Percentiles rank a stretch among this genome's conserved stretches.
Conservation (phyloP, 1,140 invertebrate genomes). For the Polypedilum pembai region DNA sequence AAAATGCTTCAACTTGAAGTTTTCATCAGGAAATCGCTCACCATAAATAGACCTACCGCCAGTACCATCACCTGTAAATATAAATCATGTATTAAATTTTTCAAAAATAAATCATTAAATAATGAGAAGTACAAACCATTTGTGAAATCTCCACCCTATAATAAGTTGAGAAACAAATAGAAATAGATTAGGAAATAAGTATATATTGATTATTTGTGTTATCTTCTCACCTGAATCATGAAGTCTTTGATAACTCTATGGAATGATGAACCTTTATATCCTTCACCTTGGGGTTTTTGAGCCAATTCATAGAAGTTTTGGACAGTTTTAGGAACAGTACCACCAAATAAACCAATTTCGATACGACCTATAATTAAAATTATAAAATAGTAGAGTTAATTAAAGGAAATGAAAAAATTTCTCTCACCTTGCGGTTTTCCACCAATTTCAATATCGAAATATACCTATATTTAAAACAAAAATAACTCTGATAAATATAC, state of each 20-base stretch:
- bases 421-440: conserved; percentile 57
- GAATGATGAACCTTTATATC: conserved; percentile 81
- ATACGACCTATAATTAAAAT: conserved; percentile 47
- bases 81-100: too few relatives aligned
- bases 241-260: conserved; percentile 90
- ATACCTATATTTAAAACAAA: conserved; percentile 60
- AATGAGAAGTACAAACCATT: too few relatives aligned
- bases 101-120: too few relatives aligned
- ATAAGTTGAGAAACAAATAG: background rate
- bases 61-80: background rate
- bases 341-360: conserved; percentile 89
- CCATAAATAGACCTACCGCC: conserved; percentile 87
- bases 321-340: conserved; percentile 91
- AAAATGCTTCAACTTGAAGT: conserved; percentile 96
- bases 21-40: conserved; percentile 88
- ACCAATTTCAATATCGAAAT: conserved; percentile 87
- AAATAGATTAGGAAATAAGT: background rate
- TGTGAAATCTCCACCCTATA: conserved; percentile 28
- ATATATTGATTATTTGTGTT: conserved; percentile 58
- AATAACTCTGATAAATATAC: background rate
- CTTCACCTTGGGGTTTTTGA: conserved; percentile 63
- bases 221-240: conserved; percentile 93
- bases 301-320: conserved; percentile 86
- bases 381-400: background rate
- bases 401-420: background rate